Conservation (phyloP, 2,888 invertebrate species). For the Ctenicera cuprea region DNA sequence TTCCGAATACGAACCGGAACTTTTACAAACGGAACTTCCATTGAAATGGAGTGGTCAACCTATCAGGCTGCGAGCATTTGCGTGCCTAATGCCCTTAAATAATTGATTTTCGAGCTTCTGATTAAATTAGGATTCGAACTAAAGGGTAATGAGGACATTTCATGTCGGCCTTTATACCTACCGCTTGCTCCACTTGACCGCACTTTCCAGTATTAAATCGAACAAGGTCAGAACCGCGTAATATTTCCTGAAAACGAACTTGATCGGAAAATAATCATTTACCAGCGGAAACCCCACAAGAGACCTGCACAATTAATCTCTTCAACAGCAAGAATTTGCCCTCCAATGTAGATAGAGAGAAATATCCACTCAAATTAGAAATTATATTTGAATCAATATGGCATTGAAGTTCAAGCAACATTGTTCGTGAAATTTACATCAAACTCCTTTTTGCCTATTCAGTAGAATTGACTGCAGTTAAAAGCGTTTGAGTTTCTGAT, state of each 20-base stretch:
- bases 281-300: not conserved
- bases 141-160: conserved; percentile 49
- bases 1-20: conserved; percentile 49
- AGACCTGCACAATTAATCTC: not conserved
- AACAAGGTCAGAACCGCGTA: conserved; percentile 15
- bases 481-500: too few species aligned
- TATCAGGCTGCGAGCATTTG: conserved; percentile 47
- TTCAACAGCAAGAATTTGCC: too few species aligned
- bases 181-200: conserved; percentile 31
- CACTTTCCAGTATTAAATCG: conserved; percentile 30
- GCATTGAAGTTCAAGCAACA: too few species aligned
- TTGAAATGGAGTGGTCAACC: conserved; percentile 50
- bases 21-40: conserved; percentile 48
- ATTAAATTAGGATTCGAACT: conserved; percentile 46
- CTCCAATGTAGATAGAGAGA: too few species aligned
- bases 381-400: too few species aligned
- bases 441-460: too few species aligned
- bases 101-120: conserved; percentile 51
- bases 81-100: conserved; percentile 50
- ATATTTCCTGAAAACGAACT: conserved; percentile 11
- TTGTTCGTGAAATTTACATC: too few species aligned
- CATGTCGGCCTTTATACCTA: conserved; percentile 41
- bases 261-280: conserved; percentile 20
- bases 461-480: too few species aligned
- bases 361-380: too few species aligned